phyloP scores from a whole-genome alignment of 92 coral and sea anemone genomes.

The Epizoanthus scotinus region DNA sequence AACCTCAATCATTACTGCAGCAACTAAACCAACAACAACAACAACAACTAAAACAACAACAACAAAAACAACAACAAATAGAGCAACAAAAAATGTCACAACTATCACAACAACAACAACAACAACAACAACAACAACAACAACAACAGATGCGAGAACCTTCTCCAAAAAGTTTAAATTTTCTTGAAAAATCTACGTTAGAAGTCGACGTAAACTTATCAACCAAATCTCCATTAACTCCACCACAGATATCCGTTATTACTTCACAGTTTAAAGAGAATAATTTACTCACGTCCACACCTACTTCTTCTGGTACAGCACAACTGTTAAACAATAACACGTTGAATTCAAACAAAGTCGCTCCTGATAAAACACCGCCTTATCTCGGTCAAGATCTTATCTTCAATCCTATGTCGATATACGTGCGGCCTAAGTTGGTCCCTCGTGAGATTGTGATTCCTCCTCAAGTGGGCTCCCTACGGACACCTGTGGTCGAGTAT shows the following conservation, averaged over 20 bases:
- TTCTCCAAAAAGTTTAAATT: conserved; percentile 5
- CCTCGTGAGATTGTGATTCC: conserved; percentile 88
- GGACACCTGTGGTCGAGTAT: conserved; percentile 83
- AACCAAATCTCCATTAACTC: not conserved
- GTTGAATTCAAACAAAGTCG: not conserved
- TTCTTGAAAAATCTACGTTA: not conserved
- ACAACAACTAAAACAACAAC: not conserved
- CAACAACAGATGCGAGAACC: not conserved
- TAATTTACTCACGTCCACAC: not conserved
- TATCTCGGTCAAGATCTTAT: conserved; percentile 55
- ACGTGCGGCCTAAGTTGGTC: conserved; percentile 78
- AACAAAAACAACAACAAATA: not conserved
- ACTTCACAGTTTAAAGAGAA: not conserved
- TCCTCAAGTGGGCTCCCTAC: conserved; percentile 59
- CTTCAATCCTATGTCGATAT: conserved; percentile 77
- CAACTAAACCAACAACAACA: not conserved
- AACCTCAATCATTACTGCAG: not conserved
- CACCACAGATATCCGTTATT: conserved; percentile 1
- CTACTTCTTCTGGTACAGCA: conserved; percentile 1
- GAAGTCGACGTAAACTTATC: not conserved
- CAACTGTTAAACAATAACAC: conserved; percentile 8
- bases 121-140: not conserved
- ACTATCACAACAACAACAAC: not conserved
- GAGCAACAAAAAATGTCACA: not conserved
- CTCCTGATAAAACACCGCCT: not conserved